phyloP scores from a whole-genome alignment of 2,113 vertebrate species.

The Lathamus discolor region DNA sequence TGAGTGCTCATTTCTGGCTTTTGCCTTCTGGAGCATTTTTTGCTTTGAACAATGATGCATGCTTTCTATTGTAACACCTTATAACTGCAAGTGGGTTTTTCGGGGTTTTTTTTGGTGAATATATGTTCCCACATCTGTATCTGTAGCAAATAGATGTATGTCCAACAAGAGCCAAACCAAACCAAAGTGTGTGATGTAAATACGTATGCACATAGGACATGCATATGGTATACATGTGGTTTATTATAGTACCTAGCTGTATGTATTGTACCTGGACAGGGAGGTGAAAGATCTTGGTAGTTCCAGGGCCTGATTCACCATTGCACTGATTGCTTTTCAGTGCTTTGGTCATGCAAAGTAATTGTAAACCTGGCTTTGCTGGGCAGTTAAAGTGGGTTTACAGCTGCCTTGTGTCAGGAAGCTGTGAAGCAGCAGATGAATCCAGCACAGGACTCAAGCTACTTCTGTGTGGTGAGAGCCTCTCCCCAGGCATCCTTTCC shows the following conservation, averaged over 20 bases:
- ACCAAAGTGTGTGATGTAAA: neutral
- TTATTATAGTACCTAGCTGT: neutral
- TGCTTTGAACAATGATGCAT: neutral
- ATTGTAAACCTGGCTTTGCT: neutral
- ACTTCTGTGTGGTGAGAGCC: neutral
- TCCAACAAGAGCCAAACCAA: neutral
- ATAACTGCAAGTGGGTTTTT: neutral
- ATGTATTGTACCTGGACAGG: neutral
- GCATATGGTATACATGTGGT: neutral
- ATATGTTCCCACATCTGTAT: neutral
- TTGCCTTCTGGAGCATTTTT: neutral
- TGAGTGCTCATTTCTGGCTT: neutral
- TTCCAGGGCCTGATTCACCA: neutral
- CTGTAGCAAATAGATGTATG: neutral
- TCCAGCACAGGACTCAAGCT: neutral
- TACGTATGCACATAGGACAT: neutral
- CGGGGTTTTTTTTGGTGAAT: neutral
- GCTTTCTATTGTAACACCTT: neutral
- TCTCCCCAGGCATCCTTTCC: neutral
- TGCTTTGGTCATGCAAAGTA: neutral
- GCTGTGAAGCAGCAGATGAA: neutral
- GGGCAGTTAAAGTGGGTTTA: slow-evolving; percentile 6
- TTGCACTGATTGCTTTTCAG: neutral
- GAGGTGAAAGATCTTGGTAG: neutral
- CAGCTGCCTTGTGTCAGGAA: neutral